Evolutionary conservation across 1,140 invertebrate genomes (phyloP), one percentile per base, ranked within the genome.

Genomic region (Matsumurasca onukii): DNA sequence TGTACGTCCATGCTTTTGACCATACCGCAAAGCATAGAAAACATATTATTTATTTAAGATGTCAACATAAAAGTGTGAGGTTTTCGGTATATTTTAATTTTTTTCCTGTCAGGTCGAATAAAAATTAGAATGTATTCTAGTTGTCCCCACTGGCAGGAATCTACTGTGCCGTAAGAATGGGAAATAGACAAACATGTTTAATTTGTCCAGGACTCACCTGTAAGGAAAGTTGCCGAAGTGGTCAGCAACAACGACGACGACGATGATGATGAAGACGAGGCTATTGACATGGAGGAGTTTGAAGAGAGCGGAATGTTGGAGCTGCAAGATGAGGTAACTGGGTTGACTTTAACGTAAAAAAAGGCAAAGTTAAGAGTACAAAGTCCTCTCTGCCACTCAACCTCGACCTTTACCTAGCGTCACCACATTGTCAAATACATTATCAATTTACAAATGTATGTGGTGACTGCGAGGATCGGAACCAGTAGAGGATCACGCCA

Each of bases 281-380:
- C 95, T 17, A 88, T 91, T 73, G 97, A 99, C 81, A 98, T 99
- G 96, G 98, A 99, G 78, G 93, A 91, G 70, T 99, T 98, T 85
- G 94, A 98, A 82, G 92, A 97, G 75, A 95, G 91, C 76, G 97
- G 95, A 31, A 87, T 95, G 80, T 79, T 96, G 22, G 96, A 98
- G 78, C 91, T 94, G 73, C 86, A 93, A 64, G 95, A 98, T 81
- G 89, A 91, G 70, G 92, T 94, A n/a, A n/a, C n/a, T n/a, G 81
- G 80, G 79, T 76, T 20, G 34, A 59, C n/a, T 15, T 68, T 29
- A 27, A 61, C 5, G 24, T 13, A 25, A 61, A 39, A 17, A 17
- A 17, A 9, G 34, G 34, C 5, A 39, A 5, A 39, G 34, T 39
- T 39, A 5, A 17, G 34, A 9, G 17, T 39, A 39, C 17, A 39